These are phyloP conservation scores for Hoplostethus mediterraneus DNA, from an alignment of 2,797 vertebrate genomes.

Conservation along the genomic window DNA sequence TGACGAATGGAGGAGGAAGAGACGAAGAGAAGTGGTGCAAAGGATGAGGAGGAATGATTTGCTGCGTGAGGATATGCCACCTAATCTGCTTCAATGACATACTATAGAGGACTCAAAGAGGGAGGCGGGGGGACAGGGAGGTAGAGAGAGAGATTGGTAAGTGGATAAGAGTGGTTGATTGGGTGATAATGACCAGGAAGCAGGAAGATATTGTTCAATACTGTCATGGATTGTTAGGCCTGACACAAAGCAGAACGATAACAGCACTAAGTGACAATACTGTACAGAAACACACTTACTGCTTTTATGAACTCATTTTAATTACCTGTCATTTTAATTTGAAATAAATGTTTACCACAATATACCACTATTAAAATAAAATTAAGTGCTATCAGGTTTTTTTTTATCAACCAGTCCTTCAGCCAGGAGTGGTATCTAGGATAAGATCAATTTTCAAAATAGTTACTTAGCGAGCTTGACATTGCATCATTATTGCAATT, in stretches of 20 bases:
- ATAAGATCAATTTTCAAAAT: too few species aligned
- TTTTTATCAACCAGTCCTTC: too few species aligned
- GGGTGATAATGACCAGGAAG: slow-evolving; percentile 34
- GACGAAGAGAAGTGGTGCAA: slow-evolving; percentile 34
- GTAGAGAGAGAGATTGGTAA: slow-evolving; percentile 25
- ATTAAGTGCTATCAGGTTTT: too few species aligned
- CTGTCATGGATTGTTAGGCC: slow-evolving; percentile 31
- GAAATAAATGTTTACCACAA: neutral
- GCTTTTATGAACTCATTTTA: slow-evolving; percentile 20
- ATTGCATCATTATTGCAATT: too few species aligned
- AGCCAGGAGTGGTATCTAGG: too few species aligned
- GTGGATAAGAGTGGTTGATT: slow-evolving; percentile 39
- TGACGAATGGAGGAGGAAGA: slow-evolving; percentile 46
- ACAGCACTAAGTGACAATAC: slow-evolving; percentile 22
- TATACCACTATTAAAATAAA: too few species aligned
- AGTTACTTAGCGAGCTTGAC: too few species aligned
- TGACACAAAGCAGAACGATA: slow-evolving; percentile 33
- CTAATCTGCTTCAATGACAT: slow-evolving; percentile 59
- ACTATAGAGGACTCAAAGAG: slow-evolving; percentile 13
- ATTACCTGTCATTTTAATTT: neutral
- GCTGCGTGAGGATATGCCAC: slow-evolving; percentile 29
- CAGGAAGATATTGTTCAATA: slow-evolving; percentile 23
- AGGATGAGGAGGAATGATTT: slow-evolving; percentile 47
- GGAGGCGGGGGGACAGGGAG: slow-evolving; percentile 15
- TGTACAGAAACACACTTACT: neutral